Evolutionary conservation across 1,140 invertebrate species (phyloP), one percentile per base, ranked within the genome.

Genomic region (Anadara kagoshimensis): DNA sequence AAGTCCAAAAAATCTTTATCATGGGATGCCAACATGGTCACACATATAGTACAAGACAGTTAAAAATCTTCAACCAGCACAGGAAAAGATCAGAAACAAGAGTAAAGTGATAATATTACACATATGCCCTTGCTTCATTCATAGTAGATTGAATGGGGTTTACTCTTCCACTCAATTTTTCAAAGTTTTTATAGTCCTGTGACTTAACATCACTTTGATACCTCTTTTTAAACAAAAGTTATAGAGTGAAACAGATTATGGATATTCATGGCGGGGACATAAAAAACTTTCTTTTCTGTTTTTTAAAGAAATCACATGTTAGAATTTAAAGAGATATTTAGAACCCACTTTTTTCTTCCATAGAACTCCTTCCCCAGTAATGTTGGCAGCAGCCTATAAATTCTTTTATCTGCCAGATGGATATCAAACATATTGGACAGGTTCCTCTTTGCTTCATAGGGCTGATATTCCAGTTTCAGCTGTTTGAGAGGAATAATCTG

Each of bases 401-500:
- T 83, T 49, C 86, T 76, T 5, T 68, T 68, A 80, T 90, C 89
- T 54, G 83, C 81, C 16, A 90, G 69, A 71, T 85, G 89, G 4
- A 87, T 16, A 76, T 90, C 88, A 80, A 83, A 89, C 29, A 76
- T 78, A 58, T 83, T 84, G 44, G 79, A 77, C 14, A 90, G 79
- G 36, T 86, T 83, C 24, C 81, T 68, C 61, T 86, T 88, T 5
- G 86, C 82, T 78, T 90, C 87, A 81, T 63, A 87, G 36, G 83
- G 70, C 58, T 86, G 85, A 71, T 87, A 89, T 68, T 90, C 88
- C 43, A 85, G 78, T 45, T 85, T 81, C n/a, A 90, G 70, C 29
- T 79, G 75, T 58, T 89, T 86, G 29, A 90, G 49, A 41, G 89
- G 83, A 67, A 90, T 83, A 41, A 90, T 75, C 85, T 89, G 76